Evolutionary conservation across 1,140 invertebrate genomes (phyloP).

Genomic region (Lethrus apterus): DNA sequence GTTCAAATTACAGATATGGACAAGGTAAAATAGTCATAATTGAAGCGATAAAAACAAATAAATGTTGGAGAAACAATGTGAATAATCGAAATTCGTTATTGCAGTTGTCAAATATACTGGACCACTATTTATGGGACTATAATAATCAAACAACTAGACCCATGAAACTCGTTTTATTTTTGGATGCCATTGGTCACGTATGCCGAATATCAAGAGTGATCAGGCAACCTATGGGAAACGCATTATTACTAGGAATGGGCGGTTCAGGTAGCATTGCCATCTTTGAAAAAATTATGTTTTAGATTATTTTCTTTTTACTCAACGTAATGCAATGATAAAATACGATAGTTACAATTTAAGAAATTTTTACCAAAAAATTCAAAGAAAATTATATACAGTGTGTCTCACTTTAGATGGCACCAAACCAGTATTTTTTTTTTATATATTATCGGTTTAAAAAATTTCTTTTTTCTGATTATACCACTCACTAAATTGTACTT

Average conservation of each 20-base stretch:
- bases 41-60: not conserved
- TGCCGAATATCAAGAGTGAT: slow-evolving; percentile 58
- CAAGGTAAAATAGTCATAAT: slow-evolving; percentile 41
- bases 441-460: too few relatives aligned
- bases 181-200: slow-evolving; percentile 60
- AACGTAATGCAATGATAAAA: too few relatives aligned
- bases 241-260: slow-evolving; percentile 55
- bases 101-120: slow-evolving; percentile 32
- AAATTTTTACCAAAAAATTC: too few relatives aligned
- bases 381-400: too few relatives aligned
- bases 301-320: too few relatives aligned
- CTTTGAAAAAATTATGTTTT: not conserved
- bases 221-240: slow-evolving; percentile 53
- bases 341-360: too few relatives aligned
- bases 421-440: too few relatives aligned
- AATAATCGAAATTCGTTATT: slow-evolving; percentile 5
- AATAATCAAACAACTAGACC: slow-evolving; percentile 58
- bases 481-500: too few relatives aligned
- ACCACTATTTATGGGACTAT: slow-evolving; percentile 57
- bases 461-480: too few relatives aligned
- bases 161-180: slow-evolving; percentile 63
- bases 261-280: slow-evolving; percentile 46
- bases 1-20: slow-evolving; percentile 55
- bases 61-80: too few relatives aligned
- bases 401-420: too few relatives aligned